Conservation (phyloP, 2,888 invertebrate genomes). For the Watsonalla cultraria region DNA sequence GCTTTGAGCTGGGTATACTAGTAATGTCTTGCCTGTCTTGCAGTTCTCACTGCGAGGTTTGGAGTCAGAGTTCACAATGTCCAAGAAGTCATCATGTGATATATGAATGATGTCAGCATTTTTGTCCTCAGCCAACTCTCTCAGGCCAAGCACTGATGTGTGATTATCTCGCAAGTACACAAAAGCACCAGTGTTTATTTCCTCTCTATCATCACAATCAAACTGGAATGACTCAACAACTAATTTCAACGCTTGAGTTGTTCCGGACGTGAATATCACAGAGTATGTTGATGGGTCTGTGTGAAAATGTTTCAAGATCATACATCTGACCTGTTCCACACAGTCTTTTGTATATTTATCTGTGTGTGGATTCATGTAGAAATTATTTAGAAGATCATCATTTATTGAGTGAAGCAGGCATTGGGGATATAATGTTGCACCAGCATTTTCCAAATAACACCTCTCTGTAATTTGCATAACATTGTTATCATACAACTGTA, state of each 20-base stretch:
- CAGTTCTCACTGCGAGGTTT: slow-evolving; percentile 23
- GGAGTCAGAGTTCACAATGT: slow-evolving; percentile 33
- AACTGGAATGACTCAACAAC: slow-evolving; percentile 90
- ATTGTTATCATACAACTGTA: slow-evolving; percentile 7
- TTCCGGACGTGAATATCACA: slow-evolving; percentile 95
- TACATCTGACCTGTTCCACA: slow-evolving; percentile 90
- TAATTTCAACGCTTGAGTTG: slow-evolving; percentile 91
- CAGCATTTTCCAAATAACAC: slow-evolving; percentile 94
- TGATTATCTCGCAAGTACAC: slow-evolving; percentile 94
- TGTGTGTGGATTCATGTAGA: slow-evolving; percentile 95
- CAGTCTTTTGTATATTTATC: slow-evolving; percentile 90
- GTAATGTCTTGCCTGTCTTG: slow-evolving; percentile 72
- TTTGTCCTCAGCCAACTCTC: slow-evolving; percentile 83
- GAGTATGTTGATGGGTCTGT: slow-evolving; percentile 88
- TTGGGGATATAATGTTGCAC: slow-evolving; percentile 89
- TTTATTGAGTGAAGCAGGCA: slow-evolving; percentile 82
- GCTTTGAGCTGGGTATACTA: slow-evolving; percentile 94
- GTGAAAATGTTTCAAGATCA: slow-evolving; percentile 91
- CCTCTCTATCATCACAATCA: slow-evolving; percentile 34
- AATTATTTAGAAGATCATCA: slow-evolving; percentile 82
- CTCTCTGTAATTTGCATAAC: slow-evolving; percentile 70
- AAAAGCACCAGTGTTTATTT: slow-evolving; percentile 79
- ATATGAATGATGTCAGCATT: slow-evolving; percentile 78
- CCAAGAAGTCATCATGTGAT: slow-evolving; percentile 76
- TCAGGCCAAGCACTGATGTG: slow-evolving; percentile 96